Evolutionary conservation across 1,140 invertebrate genomes (phyloP).

Genomic region (Drosophila guanche): DNA sequence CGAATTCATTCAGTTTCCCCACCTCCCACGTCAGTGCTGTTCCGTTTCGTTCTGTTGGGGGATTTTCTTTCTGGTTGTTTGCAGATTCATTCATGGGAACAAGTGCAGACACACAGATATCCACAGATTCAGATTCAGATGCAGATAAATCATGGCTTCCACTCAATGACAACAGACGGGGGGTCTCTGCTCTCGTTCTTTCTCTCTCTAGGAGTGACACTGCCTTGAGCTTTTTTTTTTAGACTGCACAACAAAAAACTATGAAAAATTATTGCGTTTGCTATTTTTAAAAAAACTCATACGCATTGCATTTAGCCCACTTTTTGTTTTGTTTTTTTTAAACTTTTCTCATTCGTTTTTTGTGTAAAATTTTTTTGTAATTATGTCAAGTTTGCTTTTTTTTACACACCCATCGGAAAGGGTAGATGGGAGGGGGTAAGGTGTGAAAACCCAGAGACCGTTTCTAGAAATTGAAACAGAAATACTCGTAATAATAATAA

Average conservation of each 20-base stretch:
- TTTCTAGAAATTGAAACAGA: constrained; percentile 8
- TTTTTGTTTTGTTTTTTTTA: constrained; percentile 26
- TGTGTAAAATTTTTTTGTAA: constrained; percentile 65
- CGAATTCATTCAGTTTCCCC: constrained; percentile 39
- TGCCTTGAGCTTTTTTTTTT: constrained; percentile 33
- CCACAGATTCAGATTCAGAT: constrained; percentile 8
- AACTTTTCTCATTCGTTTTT: constrained; percentile 30
- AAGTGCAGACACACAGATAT: neutral
- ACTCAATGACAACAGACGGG: constrained; percentile 17
- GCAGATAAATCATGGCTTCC: constrained; percentile 25
- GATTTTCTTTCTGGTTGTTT: constrained; percentile 17
- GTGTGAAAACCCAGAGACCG: constrained; percentile 8
- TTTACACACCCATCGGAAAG: constrained; percentile 17
- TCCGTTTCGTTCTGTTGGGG: constrained; percentile 8
- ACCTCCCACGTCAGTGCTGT: too few species aligned
- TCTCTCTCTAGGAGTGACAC: neutral
- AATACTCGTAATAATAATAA: constrained; percentile 15
- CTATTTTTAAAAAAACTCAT: constrained; percentile 69
- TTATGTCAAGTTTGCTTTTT: constrained; percentile 79
- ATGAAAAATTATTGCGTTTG: constrained; percentile 67
- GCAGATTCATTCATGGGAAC: constrained; percentile 12
- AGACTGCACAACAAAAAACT: constrained; percentile 33
- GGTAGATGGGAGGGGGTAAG: neutral
- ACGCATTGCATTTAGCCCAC: constrained; percentile 67
- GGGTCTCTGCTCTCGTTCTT: neutral